Conservation (phyloP, 1,140 invertebrate species). For the Drosophila setifemur region DNA sequence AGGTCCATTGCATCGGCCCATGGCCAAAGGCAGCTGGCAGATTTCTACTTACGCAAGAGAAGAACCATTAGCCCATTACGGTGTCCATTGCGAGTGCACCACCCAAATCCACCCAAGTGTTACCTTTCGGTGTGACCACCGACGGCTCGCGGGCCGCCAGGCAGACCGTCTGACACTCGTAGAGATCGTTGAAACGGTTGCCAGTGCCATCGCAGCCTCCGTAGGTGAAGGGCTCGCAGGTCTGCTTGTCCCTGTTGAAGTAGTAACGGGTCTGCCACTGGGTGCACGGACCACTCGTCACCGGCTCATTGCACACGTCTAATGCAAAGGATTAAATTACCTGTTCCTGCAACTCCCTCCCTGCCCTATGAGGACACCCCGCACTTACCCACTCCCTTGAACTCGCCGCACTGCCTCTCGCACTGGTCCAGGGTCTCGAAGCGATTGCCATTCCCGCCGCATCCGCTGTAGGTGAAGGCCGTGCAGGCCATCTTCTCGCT, state of each 20-base stretch:
- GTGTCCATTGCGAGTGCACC: neutral
- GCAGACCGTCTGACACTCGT: conserved; percentile 89
- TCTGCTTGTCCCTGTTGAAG: conserved; percentile 84
- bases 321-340: conserved; percentile 50
- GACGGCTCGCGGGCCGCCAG: conserved; percentile 67
- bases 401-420: conserved; percentile 89
- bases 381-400: conserved; percentile 87
- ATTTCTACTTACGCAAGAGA: conserved; percentile 83
- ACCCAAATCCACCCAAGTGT: conserved; percentile 2
- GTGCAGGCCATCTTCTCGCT: conserved; percentile 84
- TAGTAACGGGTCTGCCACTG: conserved; percentile 86
- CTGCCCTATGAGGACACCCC: neutral
- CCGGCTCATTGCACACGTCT: conserved; percentile 86
- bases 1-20: conserved; percentile 88
- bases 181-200: conserved; percentile 89
- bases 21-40: conserved; percentile 87
- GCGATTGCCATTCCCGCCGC: conserved; percentile 92
- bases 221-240: conserved; percentile 89
- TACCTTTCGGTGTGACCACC: conserved; percentile 59
- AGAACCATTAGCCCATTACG: conserved; percentile 35
- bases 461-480: conserved; percentile 91
- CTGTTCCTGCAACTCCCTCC: neutral
- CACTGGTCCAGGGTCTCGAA: conserved; percentile 92
- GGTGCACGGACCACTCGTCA: conserved; percentile 87
- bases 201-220: conserved; percentile 93